Evolutionary conservation across 2,113 vertebrate genomes (phyloP).

Genomic region (Tyto alba): DNA sequence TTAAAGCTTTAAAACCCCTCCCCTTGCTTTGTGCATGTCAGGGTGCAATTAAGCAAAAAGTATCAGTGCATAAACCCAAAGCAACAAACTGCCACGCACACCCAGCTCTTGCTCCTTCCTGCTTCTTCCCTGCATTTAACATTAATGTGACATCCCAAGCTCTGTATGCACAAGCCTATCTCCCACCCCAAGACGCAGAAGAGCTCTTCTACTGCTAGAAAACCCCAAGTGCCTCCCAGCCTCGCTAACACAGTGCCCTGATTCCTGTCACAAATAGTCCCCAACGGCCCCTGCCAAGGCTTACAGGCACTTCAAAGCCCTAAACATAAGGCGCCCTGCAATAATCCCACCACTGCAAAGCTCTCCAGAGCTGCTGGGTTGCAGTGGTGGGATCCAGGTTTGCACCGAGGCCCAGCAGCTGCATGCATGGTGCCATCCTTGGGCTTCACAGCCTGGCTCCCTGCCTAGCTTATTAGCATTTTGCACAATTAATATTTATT

Average conservation of each 20-base stretch:
- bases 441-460: neutral
- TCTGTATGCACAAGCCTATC: neutral
- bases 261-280: neutral
- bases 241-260: neutral
- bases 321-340: neutral
- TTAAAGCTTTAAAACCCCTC: neutral
- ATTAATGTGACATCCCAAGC: conserved; percentile 18
- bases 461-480: neutral
- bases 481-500: neutral
- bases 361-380: neutral
- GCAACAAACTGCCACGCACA: neutral
- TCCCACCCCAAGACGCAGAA: neutral
- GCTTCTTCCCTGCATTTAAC: neutral
- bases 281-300: too few relatives aligned
- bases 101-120: neutral
- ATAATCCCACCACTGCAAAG: neutral
- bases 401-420: neutral
- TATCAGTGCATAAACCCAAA: neutral
- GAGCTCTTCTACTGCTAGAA: neutral
- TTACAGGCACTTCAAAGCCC: neutral
- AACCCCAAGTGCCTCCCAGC: neutral
- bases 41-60: conserved; percentile 57
- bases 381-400: neutral
- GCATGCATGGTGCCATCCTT: neutral
- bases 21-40: neutral